phyloP scores from a whole-genome alignment of 2,113 vertebrate genomes.

The Silurus glanis region DNA sequence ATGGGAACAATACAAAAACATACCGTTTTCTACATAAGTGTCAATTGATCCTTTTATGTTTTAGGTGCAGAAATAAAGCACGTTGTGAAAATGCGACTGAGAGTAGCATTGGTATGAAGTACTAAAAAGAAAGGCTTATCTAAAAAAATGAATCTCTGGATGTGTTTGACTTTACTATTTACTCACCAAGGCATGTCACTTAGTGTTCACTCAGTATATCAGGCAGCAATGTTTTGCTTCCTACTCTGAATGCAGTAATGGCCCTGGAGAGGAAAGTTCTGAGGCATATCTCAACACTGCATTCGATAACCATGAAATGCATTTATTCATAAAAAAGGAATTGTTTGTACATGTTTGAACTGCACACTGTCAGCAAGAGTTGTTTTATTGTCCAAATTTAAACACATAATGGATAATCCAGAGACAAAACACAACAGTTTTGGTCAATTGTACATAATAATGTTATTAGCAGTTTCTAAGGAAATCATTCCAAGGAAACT shows the following conservation, averaged over 20 bases:
- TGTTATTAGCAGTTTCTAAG: not conserved
- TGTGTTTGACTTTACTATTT: conserved; percentile 39
- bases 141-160: not conserved
- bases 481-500: conserved; percentile 9
- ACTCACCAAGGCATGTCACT: conserved; percentile 27
- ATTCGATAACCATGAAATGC: not conserved
- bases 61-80: not conserved
- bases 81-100: not conserved
- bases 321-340: not conserved
- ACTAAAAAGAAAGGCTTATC: not conserved
- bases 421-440: not conserved
- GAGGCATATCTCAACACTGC: not conserved
- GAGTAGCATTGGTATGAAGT: not conserved
- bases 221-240: not conserved
- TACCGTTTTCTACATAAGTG: not conserved
- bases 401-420: not conserved
- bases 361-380: too few species aligned
- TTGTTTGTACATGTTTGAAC: not conserved
- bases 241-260: not conserved
- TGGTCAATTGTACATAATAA: not conserved
- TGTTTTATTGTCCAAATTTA: not conserved
- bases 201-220: not conserved
- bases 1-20: not conserved
- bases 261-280: conserved; percentile 11
- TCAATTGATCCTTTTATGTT: not conserved